phyloP scores from a whole-genome alignment of 1,140 invertebrate genomes.

The Delia radicum region DNA sequence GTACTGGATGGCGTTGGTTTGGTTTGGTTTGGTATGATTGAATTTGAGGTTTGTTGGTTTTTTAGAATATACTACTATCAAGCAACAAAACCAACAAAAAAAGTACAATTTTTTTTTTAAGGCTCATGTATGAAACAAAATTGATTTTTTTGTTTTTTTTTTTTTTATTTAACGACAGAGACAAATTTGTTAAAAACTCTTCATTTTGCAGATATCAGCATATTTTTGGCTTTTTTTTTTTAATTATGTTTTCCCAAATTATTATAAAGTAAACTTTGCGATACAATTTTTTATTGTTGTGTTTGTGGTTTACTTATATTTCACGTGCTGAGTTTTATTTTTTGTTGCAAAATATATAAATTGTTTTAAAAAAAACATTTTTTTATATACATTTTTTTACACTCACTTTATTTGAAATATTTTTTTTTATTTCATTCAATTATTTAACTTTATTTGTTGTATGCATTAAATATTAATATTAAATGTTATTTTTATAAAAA shows the following conservation, averaged over 20 bases:
- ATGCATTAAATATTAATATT: background rate
- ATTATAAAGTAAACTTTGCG: background rate
- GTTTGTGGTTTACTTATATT: background rate
- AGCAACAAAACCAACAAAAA: background rate
- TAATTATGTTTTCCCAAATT: background rate
- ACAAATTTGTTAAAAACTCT: too few species aligned
- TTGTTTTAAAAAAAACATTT: background rate
- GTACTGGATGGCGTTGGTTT: too few species aligned
- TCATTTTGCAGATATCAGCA: too few species aligned
- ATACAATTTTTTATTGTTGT: background rate
- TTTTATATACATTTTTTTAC: background rate
- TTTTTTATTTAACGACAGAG: background rate
- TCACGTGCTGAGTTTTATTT: background rate
- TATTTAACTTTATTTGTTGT: background rate
- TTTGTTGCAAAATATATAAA: background rate
- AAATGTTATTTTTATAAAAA: background rate
- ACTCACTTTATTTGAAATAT: background rate
- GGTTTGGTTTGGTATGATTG: slow-evolving; percentile 2
- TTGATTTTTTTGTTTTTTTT: slow-evolving; percentile 12
- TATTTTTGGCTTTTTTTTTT: too few species aligned
- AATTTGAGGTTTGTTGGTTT: slow-evolving; percentile 4
- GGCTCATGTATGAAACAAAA: background rate
- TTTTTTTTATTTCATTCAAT: background rate
- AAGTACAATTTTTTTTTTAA: background rate
- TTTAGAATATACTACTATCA: background rate